Conservation (phyloP, 2,888 invertebrate species). For the Drosophila fungiperda region DNA sequence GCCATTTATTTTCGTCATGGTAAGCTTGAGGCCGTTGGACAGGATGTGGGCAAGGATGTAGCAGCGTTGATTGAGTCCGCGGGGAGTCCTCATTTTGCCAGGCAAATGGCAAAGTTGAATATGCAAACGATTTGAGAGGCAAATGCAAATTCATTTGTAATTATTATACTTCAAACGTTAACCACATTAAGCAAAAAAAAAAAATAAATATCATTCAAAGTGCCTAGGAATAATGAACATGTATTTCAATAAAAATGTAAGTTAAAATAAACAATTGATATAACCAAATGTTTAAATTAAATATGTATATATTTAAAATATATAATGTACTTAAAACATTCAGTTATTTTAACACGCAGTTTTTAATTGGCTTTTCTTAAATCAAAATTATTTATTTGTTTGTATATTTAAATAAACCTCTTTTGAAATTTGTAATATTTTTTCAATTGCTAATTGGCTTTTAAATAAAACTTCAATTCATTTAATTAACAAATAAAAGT, state of each 20-base stretch:
- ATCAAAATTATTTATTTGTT: neutral
- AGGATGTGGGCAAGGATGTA: conserved; percentile 26
- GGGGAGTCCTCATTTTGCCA: conserved; percentile 27
- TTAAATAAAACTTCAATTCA: neutral
- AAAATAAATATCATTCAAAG: neutral
- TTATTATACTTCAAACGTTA: conserved; percentile 3
- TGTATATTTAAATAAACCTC: neutral
- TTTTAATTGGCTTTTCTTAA: neutral
- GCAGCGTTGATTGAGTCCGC: conserved; percentile 46
- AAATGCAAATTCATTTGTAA: conserved; percentile 5
- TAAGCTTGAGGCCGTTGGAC: conserved; percentile 53
- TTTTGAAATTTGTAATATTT: neutral
- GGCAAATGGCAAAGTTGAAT: conserved; percentile 7
- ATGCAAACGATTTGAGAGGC: conserved; percentile 1
- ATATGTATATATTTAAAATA: neutral
- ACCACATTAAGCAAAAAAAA: neutral
- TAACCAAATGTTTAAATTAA: neutral
- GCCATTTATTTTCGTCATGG: conserved; percentile 74
- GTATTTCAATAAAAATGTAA: neutral
- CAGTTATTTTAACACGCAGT: neutral
- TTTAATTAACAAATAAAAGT: neutral
- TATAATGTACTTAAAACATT: neutral
- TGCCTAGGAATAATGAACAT: neutral
- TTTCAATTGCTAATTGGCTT: neutral
- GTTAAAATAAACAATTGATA: neutral